phyloP scores from a whole-genome alignment of 2,797 vertebrate genomes.

The Bufotes viridis region DNA sequence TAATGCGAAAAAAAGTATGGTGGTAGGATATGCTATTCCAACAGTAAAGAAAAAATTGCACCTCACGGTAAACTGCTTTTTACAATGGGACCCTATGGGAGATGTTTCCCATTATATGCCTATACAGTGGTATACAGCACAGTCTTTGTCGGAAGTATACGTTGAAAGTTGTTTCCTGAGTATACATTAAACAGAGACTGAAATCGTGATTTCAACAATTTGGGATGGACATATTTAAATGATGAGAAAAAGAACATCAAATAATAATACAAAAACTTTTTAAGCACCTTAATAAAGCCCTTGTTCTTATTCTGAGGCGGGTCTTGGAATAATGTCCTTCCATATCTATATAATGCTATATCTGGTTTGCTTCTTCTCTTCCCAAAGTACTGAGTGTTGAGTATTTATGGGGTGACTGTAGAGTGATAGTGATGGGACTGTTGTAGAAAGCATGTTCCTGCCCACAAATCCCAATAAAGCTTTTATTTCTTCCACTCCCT shows the following conservation, averaged over 20 bases:
- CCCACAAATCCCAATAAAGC: conserved; percentile 61
- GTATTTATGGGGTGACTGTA: conserved; percentile 43
- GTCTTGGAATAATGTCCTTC: conserved; percentile 34
- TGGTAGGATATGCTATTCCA: no score
- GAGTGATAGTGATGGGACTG: conserved; percentile 40
- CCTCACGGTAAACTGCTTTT: no score
- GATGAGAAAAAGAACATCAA: background rate
- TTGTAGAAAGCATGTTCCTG: conserved; percentile 51
- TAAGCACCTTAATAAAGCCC: conserved; percentile 2
- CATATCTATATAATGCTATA: conserved; percentile 45
- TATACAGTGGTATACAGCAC: no score
- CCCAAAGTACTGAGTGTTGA: conserved; percentile 21
- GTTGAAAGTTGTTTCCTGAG: no score
- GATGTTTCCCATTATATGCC: no score
- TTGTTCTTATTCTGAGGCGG: conserved; percentile 3
- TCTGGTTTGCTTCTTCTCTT: conserved; percentile 22
- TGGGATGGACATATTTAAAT: no score
- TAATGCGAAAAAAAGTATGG: no score
- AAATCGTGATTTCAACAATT: no score
- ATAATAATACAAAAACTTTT: conserved; percentile 1
- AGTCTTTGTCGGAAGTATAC: no score
- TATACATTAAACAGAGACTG: no score
- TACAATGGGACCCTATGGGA: no score
- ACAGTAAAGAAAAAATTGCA: no score
- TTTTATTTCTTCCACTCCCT: conserved; percentile 62